Base-by-base conservation (phyloP, 2,888 invertebrate species). In the Oligia latruncula region DNA sequence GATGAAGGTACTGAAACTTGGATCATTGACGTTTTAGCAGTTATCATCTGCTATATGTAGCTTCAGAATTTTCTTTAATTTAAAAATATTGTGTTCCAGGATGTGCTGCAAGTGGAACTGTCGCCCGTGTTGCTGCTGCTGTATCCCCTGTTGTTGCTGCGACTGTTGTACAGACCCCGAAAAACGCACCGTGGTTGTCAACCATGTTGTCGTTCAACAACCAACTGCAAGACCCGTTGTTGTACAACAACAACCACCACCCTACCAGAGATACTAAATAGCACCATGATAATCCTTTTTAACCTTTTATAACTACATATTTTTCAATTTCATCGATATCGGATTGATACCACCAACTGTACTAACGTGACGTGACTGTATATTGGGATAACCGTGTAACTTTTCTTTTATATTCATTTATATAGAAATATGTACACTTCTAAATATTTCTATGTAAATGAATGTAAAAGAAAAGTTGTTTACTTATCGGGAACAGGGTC, bases 61-160 rank as follows among this genome's bases (percentile, higher is more conserved):
- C 6, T 62, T 17, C 17, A 64, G 29, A 9, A 52, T 60, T 35
- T 52, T 35, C 15, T 11, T 49, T 11, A 67, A 65, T 52, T 43
- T 40, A 4, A n/a, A 11, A 13, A 23, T 73, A 0, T 78, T 65
- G 55, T 67, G 74, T 88, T 88, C 43, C 88, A 88, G 88, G 60
- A 96, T 96, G 96, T 96, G 96, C 90, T 96, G 58, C 17, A 49
- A 35, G 8, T 65, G 96, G 49, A 40, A 40, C 17, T 95, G 95
- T 84, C 95, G 96, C 80, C 95, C 96, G 2, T 96, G 95, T 82
- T 96, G 96, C 88, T 96, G 96, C 87, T 96, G 96, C 92, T 96
- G 95, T 87, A 95, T 87, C 95, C 96, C 81, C 95, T 96, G 96
- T 84, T 96, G 96, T 90, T 96, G 96, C 92, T 96, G 95, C 88